Evolutionary conservation across 2,113 vertebrate genomes (phyloP).

Genomic region (Tetrax tetrax): DNA sequence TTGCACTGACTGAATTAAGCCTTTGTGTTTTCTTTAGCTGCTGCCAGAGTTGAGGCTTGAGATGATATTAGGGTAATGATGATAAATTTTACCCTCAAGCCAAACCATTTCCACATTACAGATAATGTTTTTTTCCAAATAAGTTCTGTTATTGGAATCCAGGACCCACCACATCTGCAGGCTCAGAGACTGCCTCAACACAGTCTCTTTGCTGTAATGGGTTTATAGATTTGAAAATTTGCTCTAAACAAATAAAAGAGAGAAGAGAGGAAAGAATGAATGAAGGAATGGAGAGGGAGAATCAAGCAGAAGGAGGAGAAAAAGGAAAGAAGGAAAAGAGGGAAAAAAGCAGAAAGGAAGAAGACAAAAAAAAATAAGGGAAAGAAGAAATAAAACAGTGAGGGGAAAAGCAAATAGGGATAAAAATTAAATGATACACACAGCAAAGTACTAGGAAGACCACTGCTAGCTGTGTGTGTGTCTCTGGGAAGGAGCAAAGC

Average conservation of each 20-base stretch:
- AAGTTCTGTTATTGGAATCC: slow-evolving; percentile 67
- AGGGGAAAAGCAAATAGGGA: not conserved
- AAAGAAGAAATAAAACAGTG: not conserved
- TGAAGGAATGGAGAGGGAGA: not conserved
- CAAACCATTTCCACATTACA: slow-evolving; percentile 77
- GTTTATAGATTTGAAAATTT: slow-evolving; percentile 68
- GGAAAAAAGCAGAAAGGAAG: not conserved
- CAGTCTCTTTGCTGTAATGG: slow-evolving; percentile 55
- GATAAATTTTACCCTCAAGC: slow-evolving; percentile 81
- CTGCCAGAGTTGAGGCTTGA: slow-evolving; percentile 78
- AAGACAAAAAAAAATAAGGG: not conserved
- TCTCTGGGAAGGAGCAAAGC: not conserved
- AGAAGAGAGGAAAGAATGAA: not conserved
- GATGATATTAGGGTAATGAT: slow-evolving; percentile 87
- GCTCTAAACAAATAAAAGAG: slow-evolving; percentile 56
- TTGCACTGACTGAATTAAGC: slow-evolving; percentile 79
- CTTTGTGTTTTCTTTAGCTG: slow-evolving; percentile 79
- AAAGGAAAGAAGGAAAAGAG: not conserved
- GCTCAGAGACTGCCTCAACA: slow-evolving; percentile 34
- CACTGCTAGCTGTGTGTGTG: not conserved
- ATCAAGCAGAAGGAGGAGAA: not conserved
- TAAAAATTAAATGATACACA: not conserved
- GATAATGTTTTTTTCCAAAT: slow-evolving; percentile 65
- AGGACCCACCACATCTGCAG: slow-evolving; percentile 46
- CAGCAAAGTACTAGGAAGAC: not conserved